Base-by-base conservation (phyloP, 1,140 invertebrate genomes). In the Camponotus pennsylvanicus region DNA sequence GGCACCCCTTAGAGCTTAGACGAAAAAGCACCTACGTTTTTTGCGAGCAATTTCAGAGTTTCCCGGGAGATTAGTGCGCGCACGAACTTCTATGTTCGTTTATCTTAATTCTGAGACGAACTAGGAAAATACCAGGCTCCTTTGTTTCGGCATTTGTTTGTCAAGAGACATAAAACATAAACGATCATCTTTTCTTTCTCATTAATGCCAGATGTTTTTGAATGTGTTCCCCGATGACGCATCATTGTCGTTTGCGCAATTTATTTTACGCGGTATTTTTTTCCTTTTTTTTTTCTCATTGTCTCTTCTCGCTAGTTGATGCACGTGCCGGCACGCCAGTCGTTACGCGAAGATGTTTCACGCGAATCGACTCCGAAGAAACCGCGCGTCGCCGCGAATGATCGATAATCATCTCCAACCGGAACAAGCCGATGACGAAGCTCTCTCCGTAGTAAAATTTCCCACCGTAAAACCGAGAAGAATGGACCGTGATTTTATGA, bases 71-170 rank as follows among this genome's bases (percentile, higher is more conserved):
- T 57, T 79, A 42, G 55, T 61, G 57, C 15, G 82, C 42, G 71
- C 21, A 63, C 63, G 61, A 59, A 79, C 73, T 63, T 52, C 70
- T 78, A 86, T 84, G 64, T 89, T 86, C 84, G 66, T 89, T 89
- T 83, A 89, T 86, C 87, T 83, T 77, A 59, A 49, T 86, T 80
- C 76, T 32, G 34, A 76, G 73, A 75, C 21, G 59, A 9, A 52
- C 15, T 34, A 15, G 27, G 59, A 80, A 77, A 67, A 40, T 75
- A 83, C 66, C 27, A 32, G 0, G 15, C 9, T 73, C 67, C 49
- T 83, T 83, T 83, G 55, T 83, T 75, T 40, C 55, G 11, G 9
- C n/a, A 34, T 42, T 75, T 21, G 32, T 86, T 78, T 42, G 66
- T 15, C 69, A 37, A 1, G 15, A 9, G 21, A 40, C 6, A 64